Evolutionary conservation across 2,888 invertebrate species (phyloP).

Genomic region (Pandemis heparana): DNA sequence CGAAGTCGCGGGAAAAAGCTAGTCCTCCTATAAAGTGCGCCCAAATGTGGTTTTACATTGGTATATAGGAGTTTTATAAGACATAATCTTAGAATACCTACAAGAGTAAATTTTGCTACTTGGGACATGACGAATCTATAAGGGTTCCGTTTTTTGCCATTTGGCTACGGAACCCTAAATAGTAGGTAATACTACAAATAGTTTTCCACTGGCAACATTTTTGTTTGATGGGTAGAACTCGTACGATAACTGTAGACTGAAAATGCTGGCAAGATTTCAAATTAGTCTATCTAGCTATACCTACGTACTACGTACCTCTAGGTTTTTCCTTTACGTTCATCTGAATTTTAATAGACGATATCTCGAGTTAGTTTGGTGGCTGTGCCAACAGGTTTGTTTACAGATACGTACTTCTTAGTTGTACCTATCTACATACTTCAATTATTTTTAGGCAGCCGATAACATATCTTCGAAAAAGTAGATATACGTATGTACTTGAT

Average conservation of each 20-base stretch:
- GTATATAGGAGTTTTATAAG: too few relatives aligned
- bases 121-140: too few relatives aligned
- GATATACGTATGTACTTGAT: background rate
- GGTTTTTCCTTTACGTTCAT: conserved; percentile 2
- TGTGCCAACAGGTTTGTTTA: background rate
- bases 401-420: background rate
- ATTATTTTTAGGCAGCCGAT: background rate
- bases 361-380: background rate
- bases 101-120: too few relatives aligned
- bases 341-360: background rate
- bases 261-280: conserved; percentile 9
- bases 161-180: too few relatives aligned
- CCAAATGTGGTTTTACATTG: too few relatives aligned
- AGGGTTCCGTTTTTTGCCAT: too few relatives aligned
- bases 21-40: too few relatives aligned
- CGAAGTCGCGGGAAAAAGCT: too few relatives aligned
- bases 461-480: background rate
- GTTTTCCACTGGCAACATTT: background rate
- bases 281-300: too few relatives aligned
- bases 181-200: too few relatives aligned
- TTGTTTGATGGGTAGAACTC: background rate
- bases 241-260: background rate
- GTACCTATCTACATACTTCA: background rate
- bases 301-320: background rate
- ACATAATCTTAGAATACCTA: too few relatives aligned